Evolutionary conservation across 2,113 vertebrate genomes (phyloP), one percentile per base, ranked within the genome.

Genomic region (Dryoscopus gambensis): DNA sequence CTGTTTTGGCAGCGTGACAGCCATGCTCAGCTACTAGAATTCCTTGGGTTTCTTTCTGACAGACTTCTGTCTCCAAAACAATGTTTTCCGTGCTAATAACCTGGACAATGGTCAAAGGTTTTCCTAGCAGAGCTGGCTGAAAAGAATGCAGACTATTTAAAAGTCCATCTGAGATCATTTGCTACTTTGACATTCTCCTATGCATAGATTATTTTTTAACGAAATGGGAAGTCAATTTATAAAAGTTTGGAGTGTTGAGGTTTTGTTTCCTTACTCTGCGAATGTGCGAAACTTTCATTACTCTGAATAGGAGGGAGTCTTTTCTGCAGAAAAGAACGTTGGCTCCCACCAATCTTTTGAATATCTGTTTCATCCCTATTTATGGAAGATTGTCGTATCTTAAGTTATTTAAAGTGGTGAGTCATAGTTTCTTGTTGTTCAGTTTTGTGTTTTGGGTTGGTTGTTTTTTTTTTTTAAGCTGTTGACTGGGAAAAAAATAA

Each of bases 51-150:
- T 94, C 59, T 88, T 90, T 85, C 68, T 90, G 68, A 86, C 81
- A 90, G 88, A 80, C 47, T 93, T 92, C 80, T 90, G 83, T 89
- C 93, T 95, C 79, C 80, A 90, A 77, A 92, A 90, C 92, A 81
- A 69, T 93, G 83, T 95, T 95, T 95, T 92, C 83, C 35, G 63
- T 95, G 80, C 89, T 95, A 93, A 86, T 88, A 95, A 50, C 64
- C 80, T 94, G 92, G 90, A 92, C 8, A 15, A 14, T 86, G 71
- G 83, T 95, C 83, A 96, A 94, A 92, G 63, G 80, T 80, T 90
- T 94, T 96, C 68, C 50, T 86, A 89, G 64, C 71, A 92, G 76
- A 89, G 71, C 89, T 90, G 86, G 49, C 87, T 93, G 93, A 84
- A 88, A 95, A 95, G 93, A 90, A 86, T 86, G 67, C 42, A 76